A percentile compares a stretch with the other conserved stretches of the same genome.
These are phyloP conservation scores for Burhinus bistriatus DNA, from an alignment of 2,113 vertebrate genomes.

Conservation along the genomic window DNA sequence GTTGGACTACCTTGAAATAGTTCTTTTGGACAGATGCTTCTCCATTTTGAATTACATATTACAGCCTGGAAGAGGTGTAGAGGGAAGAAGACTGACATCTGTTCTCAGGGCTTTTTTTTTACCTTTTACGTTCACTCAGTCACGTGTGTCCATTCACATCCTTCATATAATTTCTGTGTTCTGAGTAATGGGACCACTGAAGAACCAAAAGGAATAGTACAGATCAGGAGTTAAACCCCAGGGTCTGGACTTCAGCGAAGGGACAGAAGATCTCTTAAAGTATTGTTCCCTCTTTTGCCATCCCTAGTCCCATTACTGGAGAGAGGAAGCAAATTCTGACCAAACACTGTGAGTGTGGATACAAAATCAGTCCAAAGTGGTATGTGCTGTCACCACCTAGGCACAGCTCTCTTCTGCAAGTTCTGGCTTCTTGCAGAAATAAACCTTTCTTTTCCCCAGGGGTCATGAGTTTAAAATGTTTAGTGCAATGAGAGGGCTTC, in stretches of 20 bases:
- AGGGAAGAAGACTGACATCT: background rate
- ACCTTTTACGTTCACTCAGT: background rate
- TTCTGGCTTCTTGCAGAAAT: background rate
- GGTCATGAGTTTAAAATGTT: background rate
- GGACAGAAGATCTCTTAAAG: background rate
- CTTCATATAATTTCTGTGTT: background rate
- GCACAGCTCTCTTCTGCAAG: background rate
- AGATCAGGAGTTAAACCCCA: background rate
- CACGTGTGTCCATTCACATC: background rate
- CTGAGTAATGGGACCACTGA: background rate
- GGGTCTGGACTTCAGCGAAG: background rate
- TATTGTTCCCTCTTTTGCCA: background rate
- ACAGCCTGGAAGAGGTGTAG: background rate
- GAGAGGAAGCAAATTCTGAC: background rate
- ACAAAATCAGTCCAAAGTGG: background rate
- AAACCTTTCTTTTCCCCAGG: background rate
- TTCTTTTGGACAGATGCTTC: background rate
- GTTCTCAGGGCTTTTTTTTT: background rate
- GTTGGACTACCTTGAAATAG: background rate
- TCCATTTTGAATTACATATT: background rate
- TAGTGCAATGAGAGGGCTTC: background rate
- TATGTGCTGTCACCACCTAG: background rate
- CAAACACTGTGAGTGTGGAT: background rate
- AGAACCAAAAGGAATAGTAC: background rate
- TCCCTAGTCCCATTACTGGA: background rate